Base-by-base conservation (phyloP, 2,888 invertebrate genomes). In the Metopia argyrocephala region DNA sequence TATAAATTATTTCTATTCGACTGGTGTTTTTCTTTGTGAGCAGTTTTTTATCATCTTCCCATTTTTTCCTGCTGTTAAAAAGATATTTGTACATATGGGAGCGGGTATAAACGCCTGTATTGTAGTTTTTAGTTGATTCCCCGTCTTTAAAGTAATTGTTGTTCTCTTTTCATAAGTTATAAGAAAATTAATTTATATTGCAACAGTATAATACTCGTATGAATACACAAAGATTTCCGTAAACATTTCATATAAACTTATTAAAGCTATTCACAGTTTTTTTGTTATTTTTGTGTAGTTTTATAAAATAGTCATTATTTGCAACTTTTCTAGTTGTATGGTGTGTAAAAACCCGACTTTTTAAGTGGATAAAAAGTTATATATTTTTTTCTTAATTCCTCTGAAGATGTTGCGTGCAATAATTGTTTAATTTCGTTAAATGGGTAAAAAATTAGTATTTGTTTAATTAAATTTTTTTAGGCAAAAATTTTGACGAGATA, bases 181-280 rank as follows among this genome's bases (percentile, higher is more conserved):
- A 75, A 75, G 68, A 52, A 71, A 38, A 78, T 31, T 61, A 21
- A 78, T 28, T 66, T 31, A 61, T 57, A 46, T 66, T 78, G 71
- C 65, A 61, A 23, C 71, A 28, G 28, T 48, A 20, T 4, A 38
- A 15, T 15, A 12, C 15, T 4, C 4, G 38, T 15, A 9, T 66
- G 71, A 65, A 66, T 71, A 78, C 54, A 20, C 57, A 79, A 74
- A 45, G 64, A 65, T 74, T 79, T 79, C 79, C 79, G 74, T 65
- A 69, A 78, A 78, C 78, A 78, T 71, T 78, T 78, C 50, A 64
- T 64, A 70, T 76, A 54, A 76, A 15, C 25, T 28, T 61, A n/a
- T 76, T 46, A 5, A 52, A 62, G 54, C 38, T 12, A 12, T 38
- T 12, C 38, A 38, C 15, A 12, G 9, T 12, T 38, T 38, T 38